phyloP scores from a whole-genome alignment of 1,140 invertebrate species.

The Pachypsylla venusta region DNA sequence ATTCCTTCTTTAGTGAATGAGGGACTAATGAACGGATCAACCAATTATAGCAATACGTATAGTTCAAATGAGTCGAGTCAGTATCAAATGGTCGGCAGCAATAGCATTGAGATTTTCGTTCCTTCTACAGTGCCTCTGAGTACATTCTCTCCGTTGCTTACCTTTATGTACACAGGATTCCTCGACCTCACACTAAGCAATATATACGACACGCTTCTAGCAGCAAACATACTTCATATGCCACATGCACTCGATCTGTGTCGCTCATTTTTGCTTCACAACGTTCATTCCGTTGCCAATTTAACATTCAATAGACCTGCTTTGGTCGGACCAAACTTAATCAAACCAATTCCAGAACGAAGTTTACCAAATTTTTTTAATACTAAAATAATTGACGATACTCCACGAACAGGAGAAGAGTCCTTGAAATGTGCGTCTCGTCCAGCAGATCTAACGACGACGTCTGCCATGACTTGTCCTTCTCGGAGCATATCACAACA shows the following conservation, averaged over 20 bases:
- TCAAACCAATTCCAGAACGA: constrained; percentile 34
- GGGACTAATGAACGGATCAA: not conserved
- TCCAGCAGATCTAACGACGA: constrained; percentile 1
- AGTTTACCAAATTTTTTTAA: not conserved
- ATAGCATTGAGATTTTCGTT: not conserved
- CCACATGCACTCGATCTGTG: constrained; percentile 53
- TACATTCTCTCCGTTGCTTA: constrained; percentile 51
- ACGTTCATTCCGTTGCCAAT: constrained; percentile 11
- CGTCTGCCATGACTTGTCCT: constrained; percentile 15
- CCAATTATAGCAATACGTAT: not conserved
- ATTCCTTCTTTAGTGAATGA: not conserved
- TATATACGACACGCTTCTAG: constrained; percentile 54
- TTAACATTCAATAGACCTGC: constrained; percentile 10
- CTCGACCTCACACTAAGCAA: constrained; percentile 51
- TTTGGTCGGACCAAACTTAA: constrained; percentile 20
- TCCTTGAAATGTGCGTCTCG: not conserved
- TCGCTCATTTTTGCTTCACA: constrained; percentile 33
- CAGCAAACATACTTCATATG: constrained; percentile 59
- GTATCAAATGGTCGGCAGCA: constrained; percentile 11
- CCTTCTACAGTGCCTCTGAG: constrained; percentile 42
- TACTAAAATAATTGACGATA: too few relatives aligned
- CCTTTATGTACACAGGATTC: constrained; percentile 62
- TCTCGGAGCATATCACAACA: constrained; percentile 16
- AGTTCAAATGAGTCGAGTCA: not conserved
- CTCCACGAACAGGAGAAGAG: not conserved